Evolutionary conservation across 1,140 invertebrate species (phyloP), one percentile per base, ranked within the genome.

Genomic region (Chlorops oryzae): DNA sequence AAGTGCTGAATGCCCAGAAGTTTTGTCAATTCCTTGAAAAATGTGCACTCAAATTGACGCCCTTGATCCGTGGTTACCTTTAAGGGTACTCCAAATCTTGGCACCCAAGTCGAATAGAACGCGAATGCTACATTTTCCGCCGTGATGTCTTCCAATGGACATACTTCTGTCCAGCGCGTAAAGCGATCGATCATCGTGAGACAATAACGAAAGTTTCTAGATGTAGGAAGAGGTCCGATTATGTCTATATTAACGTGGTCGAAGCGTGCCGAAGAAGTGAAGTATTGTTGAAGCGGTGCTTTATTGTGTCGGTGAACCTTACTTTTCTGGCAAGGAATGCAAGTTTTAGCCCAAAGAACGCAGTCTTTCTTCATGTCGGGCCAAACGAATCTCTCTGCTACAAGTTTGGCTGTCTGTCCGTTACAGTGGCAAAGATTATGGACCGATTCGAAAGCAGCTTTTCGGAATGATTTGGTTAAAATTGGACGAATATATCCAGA

Each of bases 101-200:
- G 17, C 7, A 72, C 61, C 65, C 70, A 73, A 3, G 48, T 3
- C 21, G 37, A 27, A 12, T 52, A 51, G 7, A 70, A 44, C 0
- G 44, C 42, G 38, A 23, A 43, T 5, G 60, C 57, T 18, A 63
- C 54, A 3, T 35, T 50, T 23, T 61, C 55, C 6, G 73, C 72
- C 5, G 62, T 55, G 1, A 72, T 74, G 22, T 77, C 68, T 15
- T 44, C n/a, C 0, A 76, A 22, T 3, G 75, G 75, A 15, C 72
- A 49, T 3, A 70, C 69, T 59, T 76, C 75, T 0, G 69, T 73
- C 73, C 73, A 80, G 18, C 72, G 50, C n/a, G n/a, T 2, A 76
- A 61, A 75, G 23, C 70, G 46, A 50, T 78, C 76, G 5, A 76
- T 70, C 3, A 63, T 58, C 0, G 76, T 78, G 0, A 79, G 50